Conservation (phyloP, 2,888 invertebrate genomes). For the Catonia carolina region DNA sequence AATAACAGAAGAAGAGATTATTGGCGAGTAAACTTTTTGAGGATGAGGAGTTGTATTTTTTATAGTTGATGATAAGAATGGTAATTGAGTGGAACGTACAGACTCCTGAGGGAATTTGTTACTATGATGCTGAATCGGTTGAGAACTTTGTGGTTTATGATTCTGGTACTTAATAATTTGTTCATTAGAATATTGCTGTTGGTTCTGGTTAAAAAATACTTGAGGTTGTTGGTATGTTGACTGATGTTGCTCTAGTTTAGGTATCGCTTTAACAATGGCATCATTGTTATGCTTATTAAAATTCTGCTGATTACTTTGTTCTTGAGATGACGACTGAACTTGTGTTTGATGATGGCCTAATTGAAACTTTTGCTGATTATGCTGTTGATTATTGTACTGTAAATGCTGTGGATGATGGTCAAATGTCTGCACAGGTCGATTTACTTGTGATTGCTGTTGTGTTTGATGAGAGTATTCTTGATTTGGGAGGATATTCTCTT, state of each 20-base stretch:
- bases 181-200: slow-evolving; percentile 6
- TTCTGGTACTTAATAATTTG: slow-evolving; percentile 8
- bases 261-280: slow-evolving; percentile 67
- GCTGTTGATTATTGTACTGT: slow-evolving; percentile 44
- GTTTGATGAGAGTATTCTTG: slow-evolving; percentile 30
- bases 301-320: slow-evolving; percentile 12
- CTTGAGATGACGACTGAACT: neutral
- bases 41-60: slow-evolving; percentile 46
- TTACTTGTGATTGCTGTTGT: slow-evolving; percentile 27
- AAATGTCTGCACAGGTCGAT: slow-evolving; percentile 25
- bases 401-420: slow-evolving; percentile 37
- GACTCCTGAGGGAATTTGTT: slow-evolving; percentile 2
- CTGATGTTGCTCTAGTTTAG: slow-evolving; percentile 69
- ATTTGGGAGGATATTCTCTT: slow-evolving; percentile 39
- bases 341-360: slow-evolving; percentile 36
- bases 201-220: neutral
- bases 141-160: slow-evolving; percentile 8
- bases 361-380: slow-evolving; percentile 45
- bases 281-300: slow-evolving; percentile 48
- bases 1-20: slow-evolving; percentile 47
- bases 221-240: slow-evolving; percentile 15
- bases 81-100: slow-evolving; percentile 37
- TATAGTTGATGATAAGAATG: slow-evolving; percentile 40
- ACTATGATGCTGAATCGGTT: neutral
- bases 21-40: slow-evolving; percentile 49